Conservation (phyloP, 2,888 invertebrate genomes). For the Drosophila anomelani region DNA sequence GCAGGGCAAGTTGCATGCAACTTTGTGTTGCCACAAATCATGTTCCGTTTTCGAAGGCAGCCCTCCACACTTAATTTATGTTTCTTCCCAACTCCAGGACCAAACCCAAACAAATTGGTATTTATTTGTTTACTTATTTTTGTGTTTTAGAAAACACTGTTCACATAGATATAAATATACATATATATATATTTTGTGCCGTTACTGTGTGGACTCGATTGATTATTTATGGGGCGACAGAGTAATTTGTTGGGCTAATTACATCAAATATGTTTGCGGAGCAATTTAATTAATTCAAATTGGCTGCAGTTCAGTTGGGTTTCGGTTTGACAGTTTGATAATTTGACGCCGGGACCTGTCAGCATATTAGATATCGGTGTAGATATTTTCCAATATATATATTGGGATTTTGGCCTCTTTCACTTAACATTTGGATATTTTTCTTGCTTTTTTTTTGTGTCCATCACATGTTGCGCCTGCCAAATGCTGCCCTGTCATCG, state of each 20-base stretch:
- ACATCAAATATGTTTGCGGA: conserved; percentile 40
- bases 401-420: not conserved
- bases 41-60: conserved; percentile 22
- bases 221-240: conserved; percentile 23
- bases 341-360: conserved; percentile 34
- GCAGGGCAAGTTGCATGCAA: conserved; percentile 47
- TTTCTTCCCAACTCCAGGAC: not conserved
- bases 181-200: not conserved
- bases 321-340: conserved; percentile 16
- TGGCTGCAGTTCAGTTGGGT: conserved; percentile 19
- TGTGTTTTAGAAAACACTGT: conserved; percentile 1
- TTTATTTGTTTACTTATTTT: conserved; percentile 34
- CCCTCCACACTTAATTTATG: conserved; percentile 44
- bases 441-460: conserved; percentile 14
- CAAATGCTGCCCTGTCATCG: conserved; percentile 63
- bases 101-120: conserved; percentile 16
- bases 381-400: not conserved
- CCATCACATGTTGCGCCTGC: conserved; percentile 60
- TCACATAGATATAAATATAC: not conserved
- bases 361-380: conserved; percentile 16
- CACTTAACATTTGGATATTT: not conserved
- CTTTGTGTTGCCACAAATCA: conserved; percentile 48
- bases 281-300: conserved; percentile 41
- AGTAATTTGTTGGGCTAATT: conserved; percentile 34
- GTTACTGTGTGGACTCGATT: not conserved